These are phyloP conservation scores for Spicauda simplicius DNA, from an alignment of 2,888 invertebrate genomes.

Conservation along the genomic window DNA sequence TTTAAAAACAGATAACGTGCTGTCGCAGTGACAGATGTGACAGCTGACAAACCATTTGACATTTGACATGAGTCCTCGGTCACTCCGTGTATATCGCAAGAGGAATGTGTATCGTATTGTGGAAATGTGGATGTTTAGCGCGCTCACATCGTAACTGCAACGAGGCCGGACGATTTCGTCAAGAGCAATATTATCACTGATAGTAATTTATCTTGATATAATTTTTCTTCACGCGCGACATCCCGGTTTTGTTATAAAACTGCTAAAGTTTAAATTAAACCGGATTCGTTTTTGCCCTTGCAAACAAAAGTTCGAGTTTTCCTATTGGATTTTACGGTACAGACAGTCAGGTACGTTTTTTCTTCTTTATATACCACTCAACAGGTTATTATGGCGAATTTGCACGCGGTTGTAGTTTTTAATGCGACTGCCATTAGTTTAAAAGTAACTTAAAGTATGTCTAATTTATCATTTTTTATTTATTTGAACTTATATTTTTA, in stretches of 20 bases:
- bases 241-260: background rate
- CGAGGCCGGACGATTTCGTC: slow-evolving; percentile 12
- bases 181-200: slow-evolving; percentile 17
- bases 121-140: slow-evolving; percentile 1
- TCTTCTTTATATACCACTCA: slow-evolving; percentile 1
- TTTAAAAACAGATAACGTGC: too few species aligned
- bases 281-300: slow-evolving; percentile 2
- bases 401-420: slow-evolving; percentile 1
- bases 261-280: background rate
- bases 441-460: background rate
- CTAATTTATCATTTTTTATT: background rate
- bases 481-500: background rate
- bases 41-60: too few species aligned
- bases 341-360: slow-evolving; percentile 17
- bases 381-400: slow-evolving; percentile 9
- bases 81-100: background rate
- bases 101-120: background rate
- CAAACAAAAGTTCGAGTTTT: slow-evolving; percentile 6
- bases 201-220: slow-evolving; percentile 15
- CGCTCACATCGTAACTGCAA: slow-evolving; percentile 7
- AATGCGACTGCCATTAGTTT: background rate
- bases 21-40: too few species aligned
- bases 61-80: too few species aligned
- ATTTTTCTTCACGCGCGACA: background rate
- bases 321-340: slow-evolving; percentile 5